Percentiles rank a stretch among this genome's conserved stretches.
Evolutionary conservation across 2,888 invertebrate genomes (phyloP).

Genomic region (Eupithecia inturbata): DNA sequence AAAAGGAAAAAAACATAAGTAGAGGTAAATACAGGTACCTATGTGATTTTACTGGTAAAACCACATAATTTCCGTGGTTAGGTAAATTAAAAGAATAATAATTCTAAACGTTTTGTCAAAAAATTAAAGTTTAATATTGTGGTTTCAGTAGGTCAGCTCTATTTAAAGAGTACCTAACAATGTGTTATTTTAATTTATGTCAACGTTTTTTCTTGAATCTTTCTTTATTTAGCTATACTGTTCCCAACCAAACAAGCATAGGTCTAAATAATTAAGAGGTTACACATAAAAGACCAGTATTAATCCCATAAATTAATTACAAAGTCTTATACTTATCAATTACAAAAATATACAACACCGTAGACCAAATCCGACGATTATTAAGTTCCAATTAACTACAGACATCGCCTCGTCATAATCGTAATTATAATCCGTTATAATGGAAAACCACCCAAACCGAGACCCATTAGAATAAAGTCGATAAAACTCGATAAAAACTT

Average conservation of each 20-base stretch:
- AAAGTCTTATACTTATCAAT: conserved; percentile 35
- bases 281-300: not conserved
- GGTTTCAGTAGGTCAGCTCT: too few species aligned
- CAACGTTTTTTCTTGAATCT: not conserved
- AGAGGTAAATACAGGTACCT: too few species aligned
- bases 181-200: too few species aligned
- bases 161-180: too few species aligned
- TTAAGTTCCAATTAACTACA: conserved; percentile 62
- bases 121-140: too few species aligned
- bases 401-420: conserved; percentile 53
- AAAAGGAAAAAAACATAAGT: too few species aligned
- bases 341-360: conserved; percentile 34
- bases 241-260: not conserved
- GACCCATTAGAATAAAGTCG: conserved; percentile 57
- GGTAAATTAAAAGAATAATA: not conserved
- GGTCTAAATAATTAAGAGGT: not conserved
- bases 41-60: not conserved
- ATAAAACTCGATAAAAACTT: conserved; percentile 46
- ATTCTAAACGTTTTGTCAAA: too few species aligned
- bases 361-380: conserved; percentile 46
- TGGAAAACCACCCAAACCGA: conserved; percentile 59
- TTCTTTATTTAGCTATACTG: not conserved
- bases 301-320: conserved; percentile 20
- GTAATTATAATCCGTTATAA: conserved; percentile 51
- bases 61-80: not conserved